These are phyloP conservation scores for Steinernema khuongi DNA, from an alignment of 1,140 invertebrate genomes.

Conservation along the genomic window DNA sequence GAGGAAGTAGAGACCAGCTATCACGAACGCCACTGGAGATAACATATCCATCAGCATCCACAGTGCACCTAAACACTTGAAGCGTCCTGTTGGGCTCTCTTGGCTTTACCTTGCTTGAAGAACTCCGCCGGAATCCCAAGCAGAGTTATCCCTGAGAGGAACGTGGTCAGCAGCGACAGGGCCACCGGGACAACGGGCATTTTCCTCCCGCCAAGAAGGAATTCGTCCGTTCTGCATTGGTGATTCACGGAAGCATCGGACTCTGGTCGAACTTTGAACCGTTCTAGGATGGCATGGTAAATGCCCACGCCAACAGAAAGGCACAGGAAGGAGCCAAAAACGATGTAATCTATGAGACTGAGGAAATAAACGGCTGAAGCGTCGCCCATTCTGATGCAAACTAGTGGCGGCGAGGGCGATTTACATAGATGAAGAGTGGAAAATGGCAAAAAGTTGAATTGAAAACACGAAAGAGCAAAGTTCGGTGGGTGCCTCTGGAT, in stretches of 20 bases:
- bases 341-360: neutral
- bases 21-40: neutral
- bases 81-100: neutral
- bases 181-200: slow-evolving; percentile 46
- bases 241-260: slow-evolving; percentile 17
- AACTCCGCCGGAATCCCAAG: slow-evolving; percentile 46
- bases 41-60: neutral
- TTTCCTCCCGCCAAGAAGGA: slow-evolving; percentile 37
- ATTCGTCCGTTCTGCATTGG: slow-evolving; percentile 33
- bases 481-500: no score
- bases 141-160: slow-evolving; percentile 50
- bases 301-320: slow-evolving; percentile 12
- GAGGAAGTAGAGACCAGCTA: neutral
- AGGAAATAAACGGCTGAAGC: no score
- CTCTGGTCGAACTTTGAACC: neutral
- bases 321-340: neutral
- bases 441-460: no score
- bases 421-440: no score
- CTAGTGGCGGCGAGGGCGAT: no score
- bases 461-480: no score
- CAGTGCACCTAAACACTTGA: neutral
- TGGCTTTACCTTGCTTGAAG: slow-evolving; percentile 11
- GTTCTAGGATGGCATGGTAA: neutral
- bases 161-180: slow-evolving; percentile 47
- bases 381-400: no score